Base-by-base conservation (phyloP, 2,888 invertebrate genomes). In the Apoda limacodes region DNA sequence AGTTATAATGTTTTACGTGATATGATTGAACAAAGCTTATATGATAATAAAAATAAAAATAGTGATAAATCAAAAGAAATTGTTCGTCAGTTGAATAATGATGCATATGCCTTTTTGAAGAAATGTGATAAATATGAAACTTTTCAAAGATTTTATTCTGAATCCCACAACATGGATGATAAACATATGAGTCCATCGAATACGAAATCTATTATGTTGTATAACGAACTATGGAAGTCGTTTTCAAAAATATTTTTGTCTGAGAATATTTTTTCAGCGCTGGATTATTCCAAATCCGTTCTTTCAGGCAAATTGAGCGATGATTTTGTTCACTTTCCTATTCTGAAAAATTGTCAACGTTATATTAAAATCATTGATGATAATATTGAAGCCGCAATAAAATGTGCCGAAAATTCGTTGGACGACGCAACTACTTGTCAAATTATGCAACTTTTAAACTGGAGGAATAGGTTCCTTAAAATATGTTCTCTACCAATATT, bases 321-420 rank as follows among this genome's bases (percentile, higher is more conserved):
- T 45, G 69, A 82, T 52, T 68, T 83, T 50, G 56, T 74, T 39
- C 71, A 84, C 47, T 69, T 82, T 50, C 81, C 84, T 0, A 64
- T 88, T 14, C 56, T 87, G 11, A 78, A 76, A 28, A 51, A 82
- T 35, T 84, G 85, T 46, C 57, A 69, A 1, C 47, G 52, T n/a
- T 70, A 87, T 35, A 45, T 85, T 2, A 48, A 69, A 5, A 51
- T 60, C 17, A 68, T 82, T 22, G 82, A 84, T 30, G 50, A 55
- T 2, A 72, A 71, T 39, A 60, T 88, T 14, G 42, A 59, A 6
- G 44, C 41, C 1, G 40, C 74, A 7, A 57, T 86, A 3, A 52
- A 47, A 24, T 45, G 55, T 9, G 48, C 50, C 3, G 39, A 50
- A 12, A 29, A 55, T 2, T 42, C 43, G 1, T 37, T 85, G 5